Conservation (phyloP, 2,888 invertebrate genomes). For the Zygogramma bicolorata region DNA sequence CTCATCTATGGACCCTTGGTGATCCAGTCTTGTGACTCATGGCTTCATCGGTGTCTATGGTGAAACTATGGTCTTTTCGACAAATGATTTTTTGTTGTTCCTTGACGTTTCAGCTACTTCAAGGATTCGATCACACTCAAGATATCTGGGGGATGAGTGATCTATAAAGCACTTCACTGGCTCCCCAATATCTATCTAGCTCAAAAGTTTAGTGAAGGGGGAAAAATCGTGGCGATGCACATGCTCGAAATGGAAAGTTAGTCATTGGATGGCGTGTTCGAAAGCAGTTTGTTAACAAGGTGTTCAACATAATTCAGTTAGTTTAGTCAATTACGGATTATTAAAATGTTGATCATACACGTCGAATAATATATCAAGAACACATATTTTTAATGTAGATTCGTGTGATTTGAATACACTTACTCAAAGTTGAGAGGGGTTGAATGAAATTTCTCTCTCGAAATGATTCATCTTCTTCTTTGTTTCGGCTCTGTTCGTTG, state of each 20-base stretch:
- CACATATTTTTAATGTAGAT: not conserved
- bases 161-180: conserved; percentile 37
- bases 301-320: conserved; percentile 24
- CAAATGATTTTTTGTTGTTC: too few relatives aligned
- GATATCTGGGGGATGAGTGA: conserved; percentile 44
- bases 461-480: too few relatives aligned
- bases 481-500: too few relatives aligned
- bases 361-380: not conserved
- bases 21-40: too few relatives aligned
- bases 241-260: conserved; percentile 23
- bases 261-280: conserved; percentile 25
- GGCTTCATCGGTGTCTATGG: too few relatives aligned
- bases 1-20: too few relatives aligned
- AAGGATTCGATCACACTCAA: conserved; percentile 35
- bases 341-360: not conserved
- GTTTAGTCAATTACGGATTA: conserved; percentile 24
- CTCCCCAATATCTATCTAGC: conserved; percentile 48
- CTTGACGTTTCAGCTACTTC: not conserved
- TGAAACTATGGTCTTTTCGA: too few relatives aligned
- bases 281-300: conserved; percentile 22
- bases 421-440: too few relatives aligned
- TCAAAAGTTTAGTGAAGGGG: conserved; percentile 41
- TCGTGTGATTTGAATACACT: too few relatives aligned
- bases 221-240: conserved; percentile 21
- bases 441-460: too few relatives aligned